A percentile compares a stretch with the other conserved stretches of the same genome.
Conservation (phyloP, 2,113 vertebrate genomes). For the Zingel zingel region DNA sequence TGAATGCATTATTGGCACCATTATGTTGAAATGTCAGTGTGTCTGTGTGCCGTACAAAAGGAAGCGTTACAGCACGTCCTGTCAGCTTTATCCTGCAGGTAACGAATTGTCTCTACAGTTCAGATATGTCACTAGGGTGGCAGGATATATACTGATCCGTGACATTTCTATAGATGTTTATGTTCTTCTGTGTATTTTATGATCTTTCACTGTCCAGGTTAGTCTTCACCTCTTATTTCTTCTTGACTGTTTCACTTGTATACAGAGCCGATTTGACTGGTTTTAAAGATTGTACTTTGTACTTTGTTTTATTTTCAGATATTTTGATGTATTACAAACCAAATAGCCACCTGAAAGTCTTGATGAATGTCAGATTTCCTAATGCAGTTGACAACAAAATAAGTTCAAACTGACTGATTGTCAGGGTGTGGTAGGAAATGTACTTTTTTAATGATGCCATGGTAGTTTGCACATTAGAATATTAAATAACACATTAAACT, state of each 20-base stretch:
- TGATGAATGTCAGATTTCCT: neutral
- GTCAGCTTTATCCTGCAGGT: constrained; percentile 53
- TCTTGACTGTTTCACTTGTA: neutral
- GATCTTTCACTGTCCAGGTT: neutral
- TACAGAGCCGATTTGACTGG: neutral
- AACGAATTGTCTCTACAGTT: constrained; percentile 55
- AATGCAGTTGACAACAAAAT: neutral
- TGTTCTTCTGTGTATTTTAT: constrained; percentile 10
- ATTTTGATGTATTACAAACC: neutral
- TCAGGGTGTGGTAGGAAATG: neutral
- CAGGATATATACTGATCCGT: constrained; percentile 17
- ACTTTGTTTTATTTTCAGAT: neutral
- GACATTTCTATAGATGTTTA: neutral
- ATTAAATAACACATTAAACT: neutral
- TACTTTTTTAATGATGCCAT: neutral
- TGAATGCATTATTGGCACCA: constrained; percentile 72
- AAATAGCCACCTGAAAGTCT: neutral
- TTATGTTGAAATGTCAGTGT: constrained; percentile 77
- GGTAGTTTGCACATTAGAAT: neutral
- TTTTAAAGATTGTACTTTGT: neutral
- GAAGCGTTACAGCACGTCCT: constrained; percentile 51
- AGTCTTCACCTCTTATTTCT: too few relatives aligned
- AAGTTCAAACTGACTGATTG: neutral
- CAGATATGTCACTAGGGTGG: constrained; percentile 47
- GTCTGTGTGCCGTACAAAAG: constrained; percentile 39